Evolutionary conservation across 2,888 invertebrate genomes (phyloP).

Genomic region (Augochlorella aurata): DNA sequence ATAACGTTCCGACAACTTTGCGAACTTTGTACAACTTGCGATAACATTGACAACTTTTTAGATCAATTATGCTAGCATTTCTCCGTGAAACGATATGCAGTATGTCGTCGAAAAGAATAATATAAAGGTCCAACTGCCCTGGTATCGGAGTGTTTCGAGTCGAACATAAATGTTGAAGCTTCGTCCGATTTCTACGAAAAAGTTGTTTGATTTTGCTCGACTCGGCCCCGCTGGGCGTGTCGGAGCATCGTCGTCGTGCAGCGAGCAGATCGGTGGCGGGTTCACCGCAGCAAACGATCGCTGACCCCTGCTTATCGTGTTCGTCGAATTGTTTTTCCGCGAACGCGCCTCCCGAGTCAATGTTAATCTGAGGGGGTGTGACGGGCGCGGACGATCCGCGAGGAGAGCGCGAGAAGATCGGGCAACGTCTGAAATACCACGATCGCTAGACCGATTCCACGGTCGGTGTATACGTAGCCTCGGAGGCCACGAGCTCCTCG

Average conservation of each 20-base stretch:
- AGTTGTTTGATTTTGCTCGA: no score
- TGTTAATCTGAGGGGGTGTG: conserved; percentile 24
- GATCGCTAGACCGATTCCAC: conserved; percentile 50
- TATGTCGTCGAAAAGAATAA: no score
- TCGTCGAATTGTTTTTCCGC: conserved; percentile 54
- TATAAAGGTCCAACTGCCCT: no score
- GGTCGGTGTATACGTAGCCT: conserved; percentile 26
- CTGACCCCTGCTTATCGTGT: conserved; percentile 52
- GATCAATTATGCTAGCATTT: no score
- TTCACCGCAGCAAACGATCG: conserved; percentile 35
- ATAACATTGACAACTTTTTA: no score
- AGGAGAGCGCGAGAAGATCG: not conserved
- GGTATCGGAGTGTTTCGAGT: no score
- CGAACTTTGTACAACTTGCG: no score
- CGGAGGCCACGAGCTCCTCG: conserved; percentile 64
- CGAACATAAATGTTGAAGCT: no score
- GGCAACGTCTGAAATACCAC: conserved; percentile 29
- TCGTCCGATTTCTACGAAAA: no score
- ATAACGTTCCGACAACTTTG: no score
- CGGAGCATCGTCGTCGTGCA: conserved; percentile 24
- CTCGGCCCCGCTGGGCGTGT: conserved; percentile 8
- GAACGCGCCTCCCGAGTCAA: conserved; percentile 32
- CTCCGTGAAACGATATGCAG: no score
- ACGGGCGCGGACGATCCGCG: conserved; percentile 8
- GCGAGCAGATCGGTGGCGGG: conserved; percentile 20